Conservation (phyloP, 2,113 vertebrate genomes). For the Pristiophorus japonicus region DNA sequence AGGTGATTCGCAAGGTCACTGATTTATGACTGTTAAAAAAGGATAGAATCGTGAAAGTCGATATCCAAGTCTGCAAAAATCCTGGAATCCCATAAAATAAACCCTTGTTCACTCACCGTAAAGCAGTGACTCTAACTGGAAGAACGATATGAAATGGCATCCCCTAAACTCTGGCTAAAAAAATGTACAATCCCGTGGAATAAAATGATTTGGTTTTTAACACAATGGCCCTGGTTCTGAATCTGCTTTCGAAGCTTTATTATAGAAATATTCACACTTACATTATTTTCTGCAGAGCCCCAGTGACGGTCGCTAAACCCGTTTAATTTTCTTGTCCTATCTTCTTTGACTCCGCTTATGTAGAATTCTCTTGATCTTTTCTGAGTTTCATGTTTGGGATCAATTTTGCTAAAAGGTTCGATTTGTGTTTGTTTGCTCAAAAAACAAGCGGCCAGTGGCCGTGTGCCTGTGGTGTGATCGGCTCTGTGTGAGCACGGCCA, state of each 20-base stretch:
- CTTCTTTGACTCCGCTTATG: background rate
- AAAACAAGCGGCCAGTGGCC: background rate
- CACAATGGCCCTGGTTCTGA: background rate
- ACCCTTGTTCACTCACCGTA: background rate
- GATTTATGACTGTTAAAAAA: background rate
- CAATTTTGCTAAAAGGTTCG: background rate
- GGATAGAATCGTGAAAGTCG: background rate
- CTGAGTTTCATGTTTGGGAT: background rate
- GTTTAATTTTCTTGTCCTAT: background rate
- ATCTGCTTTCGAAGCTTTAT: background rate
- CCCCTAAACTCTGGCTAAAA: background rate
- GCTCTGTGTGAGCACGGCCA: background rate
- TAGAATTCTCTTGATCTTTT: background rate
- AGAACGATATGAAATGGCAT: background rate
- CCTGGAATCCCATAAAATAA: background rate
- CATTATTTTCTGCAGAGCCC: background rate
- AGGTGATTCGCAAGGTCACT: background rate
- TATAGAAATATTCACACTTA: background rate
- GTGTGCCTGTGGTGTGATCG: background rate
- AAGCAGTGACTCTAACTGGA: background rate
- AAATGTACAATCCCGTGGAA: background rate
- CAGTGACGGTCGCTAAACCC: background rate
- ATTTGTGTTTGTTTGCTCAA: background rate
- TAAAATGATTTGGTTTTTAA: background rate
- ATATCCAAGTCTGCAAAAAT: background rate